Percentiles rank a stretch among this genome's conserved stretches.
phyloP scores from a whole-genome alignment of 2,113 vertebrate genomes.

The Microtus richardsoni region DNA sequence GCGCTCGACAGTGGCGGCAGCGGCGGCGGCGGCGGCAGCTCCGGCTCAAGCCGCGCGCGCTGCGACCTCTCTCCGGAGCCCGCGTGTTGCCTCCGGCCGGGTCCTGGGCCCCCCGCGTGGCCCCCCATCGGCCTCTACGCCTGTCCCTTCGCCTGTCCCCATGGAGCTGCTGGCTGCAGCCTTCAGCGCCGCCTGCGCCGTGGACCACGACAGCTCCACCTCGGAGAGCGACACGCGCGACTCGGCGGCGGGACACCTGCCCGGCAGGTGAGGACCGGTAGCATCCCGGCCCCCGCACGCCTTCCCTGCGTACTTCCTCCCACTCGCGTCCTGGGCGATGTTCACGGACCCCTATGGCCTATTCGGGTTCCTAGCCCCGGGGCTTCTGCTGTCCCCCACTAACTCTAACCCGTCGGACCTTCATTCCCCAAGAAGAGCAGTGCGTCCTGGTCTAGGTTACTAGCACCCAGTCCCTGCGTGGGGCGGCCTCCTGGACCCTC shows the following conservation, averaged over 20 bases:
- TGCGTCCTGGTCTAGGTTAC: background rate
- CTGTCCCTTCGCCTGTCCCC: slow-evolving; percentile 58
- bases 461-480: background rate
- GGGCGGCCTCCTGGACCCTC: background rate
- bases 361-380: background rate
- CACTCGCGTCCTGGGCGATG: background rate
- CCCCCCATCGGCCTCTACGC: background rate
- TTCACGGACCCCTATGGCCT: background rate
- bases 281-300: background rate
- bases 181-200: slow-evolving; percentile 86
- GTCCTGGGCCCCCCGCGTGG: background rate
- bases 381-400: background rate
- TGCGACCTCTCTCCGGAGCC: slow-evolving; percentile 75
- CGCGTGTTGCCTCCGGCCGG: slow-evolving; percentile 22
- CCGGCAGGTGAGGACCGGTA: slow-evolving; percentile 80
- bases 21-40: slow-evolving; percentile 58
- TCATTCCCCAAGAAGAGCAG: background rate
- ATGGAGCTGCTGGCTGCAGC: slow-evolving; percentile 89
- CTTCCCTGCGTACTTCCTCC: background rate
- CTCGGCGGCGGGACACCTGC: slow-evolving; percentile 80
- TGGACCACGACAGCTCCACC: slow-evolving; percentile 85
- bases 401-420: background rate
- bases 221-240: slow-evolving; percentile 81
- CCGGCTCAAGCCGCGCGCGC: slow-evolving; percentile 69
- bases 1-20: slow-evolving; percentile 61